phyloP scores from a whole-genome alignment of 2,888 invertebrate species.

The Spatulosminthurus flaviceps region DNA sequence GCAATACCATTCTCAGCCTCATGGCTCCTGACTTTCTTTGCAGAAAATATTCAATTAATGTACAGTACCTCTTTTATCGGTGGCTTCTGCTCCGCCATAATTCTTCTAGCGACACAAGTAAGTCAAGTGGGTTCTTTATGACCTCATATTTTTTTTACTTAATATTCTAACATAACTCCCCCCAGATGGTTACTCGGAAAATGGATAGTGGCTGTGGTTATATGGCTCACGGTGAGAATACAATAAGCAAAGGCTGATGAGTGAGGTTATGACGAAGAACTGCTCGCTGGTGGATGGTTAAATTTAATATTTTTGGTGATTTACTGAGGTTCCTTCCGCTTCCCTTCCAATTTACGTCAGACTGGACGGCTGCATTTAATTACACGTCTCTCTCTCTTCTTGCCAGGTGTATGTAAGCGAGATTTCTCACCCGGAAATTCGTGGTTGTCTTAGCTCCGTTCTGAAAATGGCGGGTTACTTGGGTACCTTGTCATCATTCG shows the following conservation, averaged over 20 bases:
- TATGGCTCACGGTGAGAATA: too few relatives aligned
- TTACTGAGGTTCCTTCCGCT: not conserved
- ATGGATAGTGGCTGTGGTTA: too few relatives aligned
- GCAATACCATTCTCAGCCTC: slow-evolving; percentile 80
- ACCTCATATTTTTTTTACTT: not conserved
- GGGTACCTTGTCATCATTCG: slow-evolving; percentile 84
- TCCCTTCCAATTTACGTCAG: not conserved
- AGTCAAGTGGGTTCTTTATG: slow-evolving; percentile 38
- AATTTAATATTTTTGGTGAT: slow-evolving; percentile 34
- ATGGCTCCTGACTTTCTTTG: slow-evolving; percentile 83
- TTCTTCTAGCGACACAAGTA: slow-evolving; percentile 80
- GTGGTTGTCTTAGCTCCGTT: slow-evolving; percentile 86
- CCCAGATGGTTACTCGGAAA: too few relatives aligned
- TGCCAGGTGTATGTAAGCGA: slow-evolving; percentile 86
- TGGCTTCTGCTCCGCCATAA: slow-evolving; percentile 82
- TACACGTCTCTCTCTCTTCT: not conserved
- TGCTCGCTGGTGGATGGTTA: not conserved
- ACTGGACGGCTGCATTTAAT: slow-evolving; percentile 33
- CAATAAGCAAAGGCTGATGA: not conserved
- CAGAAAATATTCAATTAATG: slow-evolving; percentile 78
- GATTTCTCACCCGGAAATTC: slow-evolving; percentile 84
- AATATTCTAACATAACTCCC: too few relatives aligned
- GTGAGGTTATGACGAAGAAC: not conserved
- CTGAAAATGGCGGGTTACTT: slow-evolving; percentile 82
- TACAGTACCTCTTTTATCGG: slow-evolving; percentile 85